These are phyloP conservation scores for Myotis myotis DNA, from an alignment of 2,797 vertebrate species.

Conservation along the genomic window DNA sequence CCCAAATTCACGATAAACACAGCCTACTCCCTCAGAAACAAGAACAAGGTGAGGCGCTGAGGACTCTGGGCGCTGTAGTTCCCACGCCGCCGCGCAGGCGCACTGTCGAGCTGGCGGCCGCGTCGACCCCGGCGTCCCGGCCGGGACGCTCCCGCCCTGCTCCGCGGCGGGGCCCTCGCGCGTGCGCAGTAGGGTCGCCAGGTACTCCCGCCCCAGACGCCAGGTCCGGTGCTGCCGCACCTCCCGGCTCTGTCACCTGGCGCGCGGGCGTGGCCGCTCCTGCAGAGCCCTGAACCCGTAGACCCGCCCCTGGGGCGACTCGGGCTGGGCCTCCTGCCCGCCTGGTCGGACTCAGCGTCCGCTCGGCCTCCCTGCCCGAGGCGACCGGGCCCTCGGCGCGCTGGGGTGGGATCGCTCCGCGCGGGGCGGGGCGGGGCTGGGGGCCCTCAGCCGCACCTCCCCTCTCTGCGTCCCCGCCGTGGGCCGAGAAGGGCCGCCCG, in stretches of 20 bases:
- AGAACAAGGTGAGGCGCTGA: neutral
- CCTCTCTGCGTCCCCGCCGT: neutral
- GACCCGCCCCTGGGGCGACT: neutral
- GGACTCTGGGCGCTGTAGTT: neutral
- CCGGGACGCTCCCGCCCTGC: neutral
- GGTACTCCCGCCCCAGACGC: neutral
- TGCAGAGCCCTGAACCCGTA: neutral
- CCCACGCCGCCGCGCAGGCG: conserved; percentile 21
- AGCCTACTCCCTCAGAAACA: neutral
- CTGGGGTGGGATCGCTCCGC: neutral
- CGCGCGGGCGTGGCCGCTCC: neutral
- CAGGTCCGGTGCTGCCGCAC: neutral
- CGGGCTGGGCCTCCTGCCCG: neutral
- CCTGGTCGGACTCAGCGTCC: accelerated
- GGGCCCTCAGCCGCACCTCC: neutral
- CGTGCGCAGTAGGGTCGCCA: neutral
- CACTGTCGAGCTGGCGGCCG: neutral
- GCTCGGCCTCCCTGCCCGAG: no score
- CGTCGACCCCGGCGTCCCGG: no score
- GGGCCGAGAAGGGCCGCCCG: neutral
- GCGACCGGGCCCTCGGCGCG: accelerated
- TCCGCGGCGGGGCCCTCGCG: neutral
- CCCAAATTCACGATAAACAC: neutral
- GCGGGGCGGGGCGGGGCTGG: neutral
- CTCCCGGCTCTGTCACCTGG: neutral